Conservation (phyloP, 2,113 vertebrate species). For the Leucoraja erinaceus region DNA sequence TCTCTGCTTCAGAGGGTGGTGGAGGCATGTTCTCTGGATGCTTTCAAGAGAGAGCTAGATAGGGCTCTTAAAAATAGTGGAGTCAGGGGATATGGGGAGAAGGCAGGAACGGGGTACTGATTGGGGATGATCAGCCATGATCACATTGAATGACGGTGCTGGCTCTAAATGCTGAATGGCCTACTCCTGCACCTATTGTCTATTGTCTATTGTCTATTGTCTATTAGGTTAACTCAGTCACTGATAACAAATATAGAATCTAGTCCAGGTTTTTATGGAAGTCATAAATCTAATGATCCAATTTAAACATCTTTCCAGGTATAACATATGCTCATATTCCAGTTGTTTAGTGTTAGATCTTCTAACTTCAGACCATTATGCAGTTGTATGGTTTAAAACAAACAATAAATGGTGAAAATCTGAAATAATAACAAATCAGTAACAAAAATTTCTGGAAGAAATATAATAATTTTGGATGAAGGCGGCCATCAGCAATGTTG, state of each 20-base stretch:
- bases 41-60: no score
- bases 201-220: no score
- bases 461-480: neutral
- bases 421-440: neutral
- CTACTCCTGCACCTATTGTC: no score
- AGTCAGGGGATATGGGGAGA: no score
- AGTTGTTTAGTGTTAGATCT: neutral
- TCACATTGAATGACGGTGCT: no score
- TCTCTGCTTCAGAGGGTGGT: no score
- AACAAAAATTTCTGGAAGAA: neutral
- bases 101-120: no score
- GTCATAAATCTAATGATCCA: conserved; percentile 14
- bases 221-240: neutral
- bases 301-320: neutral
- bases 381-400: neutral
- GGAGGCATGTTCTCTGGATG: no score
- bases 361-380: neutral
- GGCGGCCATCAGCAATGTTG: neutral
- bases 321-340: neutral
- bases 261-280: neutral
- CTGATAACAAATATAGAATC: conserved; percentile 2
- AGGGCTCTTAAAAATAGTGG: no score
- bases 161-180: no score
- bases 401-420: neutral
- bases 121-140: no score